Percentiles rank a stretch among this genome's conserved stretches.
These are phyloP conservation scores for Cotesia vestalis DNA, from an alignment of 1,140 invertebrate species.

Conservation along the genomic window DNA sequence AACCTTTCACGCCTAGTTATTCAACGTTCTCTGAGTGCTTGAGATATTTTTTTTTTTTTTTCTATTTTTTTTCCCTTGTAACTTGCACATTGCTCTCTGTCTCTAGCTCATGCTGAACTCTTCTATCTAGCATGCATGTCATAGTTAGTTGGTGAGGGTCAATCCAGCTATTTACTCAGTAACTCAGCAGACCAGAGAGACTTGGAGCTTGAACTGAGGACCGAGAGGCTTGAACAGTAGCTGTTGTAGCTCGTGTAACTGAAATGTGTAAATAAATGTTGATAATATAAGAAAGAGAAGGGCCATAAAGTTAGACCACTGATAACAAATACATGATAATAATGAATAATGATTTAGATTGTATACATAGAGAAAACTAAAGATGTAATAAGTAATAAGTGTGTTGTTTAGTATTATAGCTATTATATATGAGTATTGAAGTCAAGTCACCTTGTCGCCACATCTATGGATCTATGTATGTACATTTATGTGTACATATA, in stretches of 20 bases:
- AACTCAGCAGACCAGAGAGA: neutral
- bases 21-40: no score
- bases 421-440: no score
- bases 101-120: neutral
- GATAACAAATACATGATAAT: no score
- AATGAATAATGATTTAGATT: no score
- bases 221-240: neutral
- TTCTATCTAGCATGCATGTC: neutral
- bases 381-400: no score
- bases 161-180: constrained; percentile 19
- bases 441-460: constrained; percentile 19
- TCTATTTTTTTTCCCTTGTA: no score
- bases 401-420: no score
- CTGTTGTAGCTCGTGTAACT: neutral
- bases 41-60: no score
- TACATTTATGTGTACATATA: neutral
- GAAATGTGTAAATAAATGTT: constrained; percentile 10
- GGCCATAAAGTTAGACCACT: neutral
- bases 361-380: no score
- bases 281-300: constrained; percentile 14
- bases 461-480: no score
- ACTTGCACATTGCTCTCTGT: neutral
- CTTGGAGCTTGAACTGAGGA: no score
- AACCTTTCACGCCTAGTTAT: no score
- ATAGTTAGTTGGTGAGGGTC: constrained; percentile 2